phyloP scores from a whole-genome alignment of 2,797 vertebrate species.

The Pithecia hirsuta region DNA sequence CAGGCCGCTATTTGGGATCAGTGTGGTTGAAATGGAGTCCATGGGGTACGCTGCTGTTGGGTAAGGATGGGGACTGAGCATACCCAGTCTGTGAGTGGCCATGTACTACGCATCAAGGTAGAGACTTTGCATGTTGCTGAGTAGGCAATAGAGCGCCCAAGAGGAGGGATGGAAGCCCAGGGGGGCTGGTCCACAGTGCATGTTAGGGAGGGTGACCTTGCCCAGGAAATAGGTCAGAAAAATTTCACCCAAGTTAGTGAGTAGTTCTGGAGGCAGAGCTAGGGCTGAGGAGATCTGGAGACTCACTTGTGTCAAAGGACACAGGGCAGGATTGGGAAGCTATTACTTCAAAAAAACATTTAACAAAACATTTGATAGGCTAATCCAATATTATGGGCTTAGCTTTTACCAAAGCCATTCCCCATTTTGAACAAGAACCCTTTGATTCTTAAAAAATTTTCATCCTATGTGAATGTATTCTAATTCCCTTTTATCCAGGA shows the following conservation, averaged over 20 bases:
- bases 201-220: not conserved
- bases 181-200: not conserved
- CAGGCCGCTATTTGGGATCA: fast-evolving
- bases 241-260: not conserved
- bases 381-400: not conserved
- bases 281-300: not conserved
- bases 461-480: conserved; percentile 32
- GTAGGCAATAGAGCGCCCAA: fast-evolving
- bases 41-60: no score
- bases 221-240: not conserved
- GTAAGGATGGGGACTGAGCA: fast-evolving
- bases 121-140: not conserved
- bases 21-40: not conserved
- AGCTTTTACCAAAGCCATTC: not conserved
- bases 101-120: fast-evolving
- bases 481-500: conserved; percentile 69
- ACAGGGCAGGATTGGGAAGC: not conserved
- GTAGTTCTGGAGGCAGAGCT: no score
- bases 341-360: not conserved
- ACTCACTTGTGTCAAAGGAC: not conserved
- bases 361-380: not conserved
- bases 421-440: conserved; percentile 51
- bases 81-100: fast-evolving
- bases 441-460: conserved; percentile 14
- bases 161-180: fast-evolving